Percentiles rank a stretch among this genome's conserved stretches.
phyloP scores from a whole-genome alignment of 2,888 invertebrate species.

The Embidobia sp. region DNA sequence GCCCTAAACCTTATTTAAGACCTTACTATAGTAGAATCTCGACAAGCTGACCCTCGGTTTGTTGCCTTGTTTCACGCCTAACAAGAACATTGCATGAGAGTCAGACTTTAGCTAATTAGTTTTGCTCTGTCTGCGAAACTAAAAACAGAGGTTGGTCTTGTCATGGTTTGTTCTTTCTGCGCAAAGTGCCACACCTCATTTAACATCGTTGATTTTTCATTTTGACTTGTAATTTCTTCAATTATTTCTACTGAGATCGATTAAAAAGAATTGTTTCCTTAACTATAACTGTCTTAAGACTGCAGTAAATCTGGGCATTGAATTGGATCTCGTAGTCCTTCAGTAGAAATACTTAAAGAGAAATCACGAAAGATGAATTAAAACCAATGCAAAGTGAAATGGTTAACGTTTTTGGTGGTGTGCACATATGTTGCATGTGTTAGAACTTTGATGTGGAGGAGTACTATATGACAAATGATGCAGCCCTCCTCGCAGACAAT shows the following conservation, averaged over 20 bases:
- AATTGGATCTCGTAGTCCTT: too few relatives aligned
- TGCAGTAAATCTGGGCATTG: too few relatives aligned
- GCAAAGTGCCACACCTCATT: conserved; percentile 20
- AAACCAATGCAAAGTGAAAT: conserved; percentile 2
- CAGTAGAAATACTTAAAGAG: conserved; percentile 16
- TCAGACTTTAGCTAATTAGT: not conserved
- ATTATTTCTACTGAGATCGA: too few relatives aligned
- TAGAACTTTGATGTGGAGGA: conserved; percentile 96
- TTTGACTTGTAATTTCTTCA: too few relatives aligned
- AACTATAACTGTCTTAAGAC: too few relatives aligned
- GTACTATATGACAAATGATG: conserved; percentile 98
- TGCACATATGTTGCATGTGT: conserved; percentile 80
- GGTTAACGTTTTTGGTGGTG: conserved; percentile 70
- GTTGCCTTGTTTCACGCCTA: conserved; percentile 10
- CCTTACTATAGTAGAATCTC: not conserved
- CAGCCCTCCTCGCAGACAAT: conserved; percentile 96
- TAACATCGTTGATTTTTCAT: too few relatives aligned
- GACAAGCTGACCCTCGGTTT: not conserved
- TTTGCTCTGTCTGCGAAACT: not conserved
- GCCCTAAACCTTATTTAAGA: not conserved
- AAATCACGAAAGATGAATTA: conserved; percentile 3
- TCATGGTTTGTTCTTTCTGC: too few relatives aligned
- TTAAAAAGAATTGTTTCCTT: too few relatives aligned
- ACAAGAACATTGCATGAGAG: conserved; percentile 27
- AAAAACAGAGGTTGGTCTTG: conserved; percentile 24